Evolutionary conservation across 2,797 vertebrate genomes (phyloP).

Genomic region (Chelmon rostratus): DNA sequence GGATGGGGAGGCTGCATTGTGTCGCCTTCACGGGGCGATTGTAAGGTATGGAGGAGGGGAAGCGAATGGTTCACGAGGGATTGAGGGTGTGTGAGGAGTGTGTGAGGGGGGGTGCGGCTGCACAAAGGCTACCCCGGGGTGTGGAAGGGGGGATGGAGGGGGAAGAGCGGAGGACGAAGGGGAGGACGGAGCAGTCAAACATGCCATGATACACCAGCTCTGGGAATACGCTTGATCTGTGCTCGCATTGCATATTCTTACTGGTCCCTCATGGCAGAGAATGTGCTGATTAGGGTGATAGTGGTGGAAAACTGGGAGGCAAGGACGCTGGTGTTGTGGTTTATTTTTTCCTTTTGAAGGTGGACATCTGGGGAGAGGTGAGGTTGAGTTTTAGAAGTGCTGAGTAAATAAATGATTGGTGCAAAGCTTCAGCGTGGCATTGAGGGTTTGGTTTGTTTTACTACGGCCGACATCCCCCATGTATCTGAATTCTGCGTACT

Average conservation of each 20-base stretch:
- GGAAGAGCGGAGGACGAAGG: slow-evolving; percentile 47
- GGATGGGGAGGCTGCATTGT: slow-evolving; percentile 79
- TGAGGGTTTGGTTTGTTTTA: slow-evolving; percentile 43
- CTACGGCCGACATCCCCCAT: slow-evolving; percentile 18
- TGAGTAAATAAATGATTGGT: slow-evolving; percentile 59
- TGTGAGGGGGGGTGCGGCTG: slow-evolving; percentile 46
- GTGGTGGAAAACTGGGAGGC: slow-evolving; percentile 51
- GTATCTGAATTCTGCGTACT: slow-evolving; percentile 56
- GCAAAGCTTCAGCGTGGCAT: slow-evolving; percentile 40
- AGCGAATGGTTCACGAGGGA: slow-evolving; percentile 66
- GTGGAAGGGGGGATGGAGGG: slow-evolving; percentile 68
- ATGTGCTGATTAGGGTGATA: slow-evolving; percentile 77
- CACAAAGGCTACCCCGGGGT: slow-evolving; percentile 81
- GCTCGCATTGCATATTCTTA: slow-evolving; percentile 69
- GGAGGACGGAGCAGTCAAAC: slow-evolving; percentile 69
- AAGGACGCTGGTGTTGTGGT: slow-evolving; percentile 32
- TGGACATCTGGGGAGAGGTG: slow-evolving; percentile 66
- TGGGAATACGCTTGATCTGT: slow-evolving; percentile 70
- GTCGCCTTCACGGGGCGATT: slow-evolving; percentile 81
- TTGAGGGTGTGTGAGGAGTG: slow-evolving; percentile 69
- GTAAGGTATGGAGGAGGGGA: slow-evolving; percentile 81
- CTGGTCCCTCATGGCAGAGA: slow-evolving; percentile 61
- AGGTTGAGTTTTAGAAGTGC: slow-evolving; percentile 61
- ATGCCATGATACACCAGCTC: slow-evolving; percentile 60
- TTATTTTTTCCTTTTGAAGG: slow-evolving; percentile 50